phyloP scores from a whole-genome alignment of 2,888 invertebrate genomes.

The Callyntrura guangdongensis region DNA sequence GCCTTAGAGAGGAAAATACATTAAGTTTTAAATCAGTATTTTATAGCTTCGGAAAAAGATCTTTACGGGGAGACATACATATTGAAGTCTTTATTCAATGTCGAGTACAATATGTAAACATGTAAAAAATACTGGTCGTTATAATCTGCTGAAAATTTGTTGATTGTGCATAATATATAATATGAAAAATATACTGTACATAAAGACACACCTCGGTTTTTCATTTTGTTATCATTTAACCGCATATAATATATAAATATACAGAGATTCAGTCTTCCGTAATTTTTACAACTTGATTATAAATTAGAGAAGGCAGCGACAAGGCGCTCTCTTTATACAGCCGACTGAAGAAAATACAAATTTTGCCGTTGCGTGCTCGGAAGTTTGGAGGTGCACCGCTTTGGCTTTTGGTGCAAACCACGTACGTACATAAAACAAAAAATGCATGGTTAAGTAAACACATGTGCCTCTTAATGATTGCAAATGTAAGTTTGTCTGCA shows the following conservation, averaged over 20 bases:
- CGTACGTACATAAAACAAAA: conserved; percentile 61
- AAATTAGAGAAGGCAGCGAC: conserved; percentile 5
- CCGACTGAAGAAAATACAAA: not conserved
- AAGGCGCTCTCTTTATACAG: conserved; percentile 21
- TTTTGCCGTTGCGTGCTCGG: conserved; percentile 22
- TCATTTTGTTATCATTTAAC: conserved; percentile 8
- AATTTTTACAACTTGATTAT: conserved; percentile 34
- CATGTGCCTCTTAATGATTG: conserved; percentile 38
- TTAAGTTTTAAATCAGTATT: conserved; percentile 40
- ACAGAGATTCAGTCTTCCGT: not conserved
- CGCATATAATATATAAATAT: not conserved
- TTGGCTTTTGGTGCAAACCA: conserved; percentile 2
- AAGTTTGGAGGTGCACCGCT: conserved; percentile 54
- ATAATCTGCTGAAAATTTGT: not conserved
- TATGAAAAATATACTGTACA: no score
- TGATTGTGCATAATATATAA: not conserved
- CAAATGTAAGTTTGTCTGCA: not conserved
- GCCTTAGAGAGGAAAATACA: conserved; percentile 10
- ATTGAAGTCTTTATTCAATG: conserved; percentile 38
- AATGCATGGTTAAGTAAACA: conserved; percentile 74
- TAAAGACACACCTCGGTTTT: not conserved
- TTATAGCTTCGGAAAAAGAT: conserved; percentile 44
- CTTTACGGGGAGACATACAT: not conserved
- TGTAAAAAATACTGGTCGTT: not conserved
- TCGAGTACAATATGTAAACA: conserved; percentile 9